These are phyloP conservation scores for Fregata magnificens DNA, from an alignment of 2,113 vertebrate species.

Conservation along the genomic window DNA sequence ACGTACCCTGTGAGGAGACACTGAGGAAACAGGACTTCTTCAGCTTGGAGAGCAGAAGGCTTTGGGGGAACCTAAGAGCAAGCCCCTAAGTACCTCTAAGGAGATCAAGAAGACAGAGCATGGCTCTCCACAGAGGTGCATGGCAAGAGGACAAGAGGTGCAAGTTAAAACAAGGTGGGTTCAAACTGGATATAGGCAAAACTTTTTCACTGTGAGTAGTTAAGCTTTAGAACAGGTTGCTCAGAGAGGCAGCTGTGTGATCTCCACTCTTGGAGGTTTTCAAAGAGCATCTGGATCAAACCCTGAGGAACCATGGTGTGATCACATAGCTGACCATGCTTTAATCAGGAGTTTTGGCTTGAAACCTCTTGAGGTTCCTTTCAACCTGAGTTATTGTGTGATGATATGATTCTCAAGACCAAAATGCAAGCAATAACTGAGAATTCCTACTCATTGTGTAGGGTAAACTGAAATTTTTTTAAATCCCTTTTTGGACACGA, in stretches of 20 bases:
- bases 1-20: accelerated
- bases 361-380: neutral
- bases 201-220: neutral
- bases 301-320: neutral
- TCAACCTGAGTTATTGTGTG: neutral
- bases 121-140: accelerated
- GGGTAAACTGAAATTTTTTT: neutral
- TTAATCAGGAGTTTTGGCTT: neutral
- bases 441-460: neutral
- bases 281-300: neutral
- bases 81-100: neutral
- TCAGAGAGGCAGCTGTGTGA: neutral
- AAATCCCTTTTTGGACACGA: neutral
- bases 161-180: neutral
- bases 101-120: neutral
- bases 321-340: neutral
- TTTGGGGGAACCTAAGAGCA: neutral
- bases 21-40: neutral
- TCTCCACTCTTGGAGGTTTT: neutral
- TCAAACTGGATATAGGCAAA: neutral
- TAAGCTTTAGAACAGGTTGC: neutral
- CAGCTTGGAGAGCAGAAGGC: neutral
- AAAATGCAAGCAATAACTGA: neutral
- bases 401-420: neutral
- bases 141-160: neutral